Evolutionary conservation across 2,888 invertebrate species (phyloP).

Genomic region (Agrilus mali): DNA sequence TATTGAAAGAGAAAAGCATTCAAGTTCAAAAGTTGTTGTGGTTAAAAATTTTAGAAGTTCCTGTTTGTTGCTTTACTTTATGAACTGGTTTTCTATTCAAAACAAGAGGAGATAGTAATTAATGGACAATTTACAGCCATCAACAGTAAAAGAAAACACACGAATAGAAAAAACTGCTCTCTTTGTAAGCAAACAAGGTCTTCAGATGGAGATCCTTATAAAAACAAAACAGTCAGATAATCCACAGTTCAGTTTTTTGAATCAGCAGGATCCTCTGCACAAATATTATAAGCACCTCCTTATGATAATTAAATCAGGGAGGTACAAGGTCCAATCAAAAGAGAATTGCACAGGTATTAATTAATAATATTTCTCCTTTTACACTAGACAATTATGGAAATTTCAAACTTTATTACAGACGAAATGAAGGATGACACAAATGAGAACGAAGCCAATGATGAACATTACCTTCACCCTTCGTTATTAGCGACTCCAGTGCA

Average conservation of each 20-base stretch:
- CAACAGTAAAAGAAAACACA: slow-evolving; percentile 74
- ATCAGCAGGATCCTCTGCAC: slow-evolving; percentile 71
- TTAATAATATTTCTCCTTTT: background rate
- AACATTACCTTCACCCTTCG: slow-evolving; percentile 77
- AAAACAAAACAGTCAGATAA: slow-evolving; percentile 95
- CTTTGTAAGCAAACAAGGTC: slow-evolving; percentile 80
- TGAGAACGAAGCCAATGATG: slow-evolving; percentile 45
- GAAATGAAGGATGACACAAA: slow-evolving; percentile 22
- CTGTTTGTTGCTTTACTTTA: too few relatives aligned
- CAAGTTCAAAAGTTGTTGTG: too few relatives aligned
- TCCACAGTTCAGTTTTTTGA: slow-evolving; percentile 85
- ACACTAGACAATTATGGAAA: slow-evolving; percentile 1
- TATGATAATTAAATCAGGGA: slow-evolving; percentile 53
- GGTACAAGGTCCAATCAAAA: slow-evolving; percentile 37
- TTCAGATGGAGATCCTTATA: slow-evolving; percentile 97
- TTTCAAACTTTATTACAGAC: slow-evolving; percentile 6
- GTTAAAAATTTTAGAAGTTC: too few relatives aligned
- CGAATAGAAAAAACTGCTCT: slow-evolving; percentile 91
- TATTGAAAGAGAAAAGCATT: too few relatives aligned
- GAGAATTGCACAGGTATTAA: background rate
- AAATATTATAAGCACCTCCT: slow-evolving; percentile 78
- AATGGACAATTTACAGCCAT: slow-evolving; percentile 50
- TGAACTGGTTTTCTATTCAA: too few relatives aligned
- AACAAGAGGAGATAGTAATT: background rate
- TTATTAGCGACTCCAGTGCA: slow-evolving; percentile 45